Conservation (phyloP, 2,113 vertebrate genomes). For the Tyto alba region DNA sequence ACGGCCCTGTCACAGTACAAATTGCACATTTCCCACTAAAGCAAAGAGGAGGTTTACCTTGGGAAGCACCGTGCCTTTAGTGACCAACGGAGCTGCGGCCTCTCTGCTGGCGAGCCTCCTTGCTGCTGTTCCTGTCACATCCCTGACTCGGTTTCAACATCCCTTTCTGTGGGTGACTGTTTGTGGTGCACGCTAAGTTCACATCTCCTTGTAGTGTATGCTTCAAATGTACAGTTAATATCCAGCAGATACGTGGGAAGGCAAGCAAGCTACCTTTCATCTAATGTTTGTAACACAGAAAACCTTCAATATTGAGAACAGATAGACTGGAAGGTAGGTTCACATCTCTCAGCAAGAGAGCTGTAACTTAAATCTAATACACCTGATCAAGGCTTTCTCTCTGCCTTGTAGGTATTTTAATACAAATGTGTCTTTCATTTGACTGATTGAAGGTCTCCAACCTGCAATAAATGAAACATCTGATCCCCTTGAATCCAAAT, state of each 20-base stretch:
- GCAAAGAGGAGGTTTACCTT: not conserved
- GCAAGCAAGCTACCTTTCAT: slow-evolving; percentile 70
- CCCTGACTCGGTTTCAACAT: not conserved
- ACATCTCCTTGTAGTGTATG: not conserved
- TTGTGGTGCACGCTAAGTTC: not conserved
- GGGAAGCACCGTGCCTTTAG: fast-evolving
- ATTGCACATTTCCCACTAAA: not conserved
- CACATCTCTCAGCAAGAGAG: slow-evolving; percentile 77
- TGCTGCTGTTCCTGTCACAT: fast-evolving
- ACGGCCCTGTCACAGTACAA: not conserved
- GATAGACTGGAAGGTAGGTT: slow-evolving; percentile 73
- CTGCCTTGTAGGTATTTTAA: slow-evolving; percentile 80
- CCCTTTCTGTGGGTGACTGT: not conserved
- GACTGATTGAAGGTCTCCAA: slow-evolving; percentile 83
- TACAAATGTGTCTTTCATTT: slow-evolving; percentile 94
- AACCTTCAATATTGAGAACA: slow-evolving; percentile 77
- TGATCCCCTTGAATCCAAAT: slow-evolving; percentile 94
- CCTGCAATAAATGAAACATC: slow-evolving; percentile 95
- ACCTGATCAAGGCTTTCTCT: slow-evolving; percentile 75
- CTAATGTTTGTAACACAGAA: slow-evolving; percentile 64
- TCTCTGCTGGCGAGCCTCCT: not conserved
- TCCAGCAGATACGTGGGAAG: slow-evolving; percentile 67
- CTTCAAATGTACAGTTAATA: slow-evolving; percentile 44
- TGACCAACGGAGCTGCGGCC: fast-evolving
- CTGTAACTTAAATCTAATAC: slow-evolving; percentile 76